Evolutionary conservation across 2,888 invertebrate genomes (phyloP).

Genomic region (Andricus quercusramuli): DNA sequence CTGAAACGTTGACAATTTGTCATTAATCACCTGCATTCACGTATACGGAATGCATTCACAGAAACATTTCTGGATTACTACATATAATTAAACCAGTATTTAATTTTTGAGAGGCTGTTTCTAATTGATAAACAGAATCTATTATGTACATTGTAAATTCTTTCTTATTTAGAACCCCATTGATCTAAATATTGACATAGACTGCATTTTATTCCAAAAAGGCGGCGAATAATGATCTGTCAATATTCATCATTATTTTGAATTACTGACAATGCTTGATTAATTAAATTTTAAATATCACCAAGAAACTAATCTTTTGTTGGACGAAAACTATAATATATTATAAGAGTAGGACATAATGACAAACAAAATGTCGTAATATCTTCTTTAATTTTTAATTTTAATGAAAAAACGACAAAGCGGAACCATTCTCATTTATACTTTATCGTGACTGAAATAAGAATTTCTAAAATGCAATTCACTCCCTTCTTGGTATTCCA

Average conservation of each 20-base stretch:
- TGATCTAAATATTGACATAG: neutral
- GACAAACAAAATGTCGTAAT: neutral
- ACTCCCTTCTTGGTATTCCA: neutral
- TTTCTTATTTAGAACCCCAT: neutral
- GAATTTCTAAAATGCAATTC: conserved; percentile 1
- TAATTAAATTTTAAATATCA: neutral
- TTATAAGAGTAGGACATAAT: neutral
- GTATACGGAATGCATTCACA: neutral
- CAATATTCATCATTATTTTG: no score
- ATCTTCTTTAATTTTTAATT: neutral
- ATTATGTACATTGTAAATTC: neutral
- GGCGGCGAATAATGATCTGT: neutral
- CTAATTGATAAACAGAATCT: no score
- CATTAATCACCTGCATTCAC: neutral
- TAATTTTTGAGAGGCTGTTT: no score
- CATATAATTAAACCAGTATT: neutral
- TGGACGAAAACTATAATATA: neutral
- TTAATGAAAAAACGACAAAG: neutral
- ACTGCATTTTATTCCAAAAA: neutral
- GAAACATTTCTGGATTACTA: neutral
- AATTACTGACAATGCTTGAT: no score
- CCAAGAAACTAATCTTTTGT: neutral
- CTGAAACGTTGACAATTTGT: neutral
- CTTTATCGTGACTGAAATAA: neutral
- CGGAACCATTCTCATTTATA: conserved; percentile 7